Evolutionary conservation across 2,113 vertebrate genomes (phyloP), one percentile per base, ranked within the genome.

Genomic region (Cheilinus undulatus): DNA sequence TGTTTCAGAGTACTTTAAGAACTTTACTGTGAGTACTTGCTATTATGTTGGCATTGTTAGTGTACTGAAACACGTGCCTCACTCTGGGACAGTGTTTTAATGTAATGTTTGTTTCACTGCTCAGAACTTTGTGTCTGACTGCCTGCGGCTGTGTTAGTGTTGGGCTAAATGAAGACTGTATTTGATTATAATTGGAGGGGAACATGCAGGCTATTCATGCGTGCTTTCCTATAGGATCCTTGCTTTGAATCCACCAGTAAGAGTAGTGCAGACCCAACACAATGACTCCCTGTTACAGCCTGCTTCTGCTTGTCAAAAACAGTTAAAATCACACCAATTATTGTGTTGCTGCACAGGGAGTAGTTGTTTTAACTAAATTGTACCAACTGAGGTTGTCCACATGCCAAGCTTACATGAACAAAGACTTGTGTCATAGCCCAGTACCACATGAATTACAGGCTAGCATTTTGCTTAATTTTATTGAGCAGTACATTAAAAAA

Each of bases 241-340:
- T 50, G 63, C 77, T 81, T 40, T 74, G 78, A 84, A 45, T 75
- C 66, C 59, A 52, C 15, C 82, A 76, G 63, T 26, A 52, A 87
- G 81, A 77, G 69, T 28, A 75, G 59, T 51, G 59, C 15, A 5
- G 65, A 69, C 42, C 61, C 61, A n/a, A 69, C 76, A 91, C 89
- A 92, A 90, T 84, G 84, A 46, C 68, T 76, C 69, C 73, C 82
- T 86, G 83, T 92, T 89, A 28, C 57, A 84, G 65, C 58, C 83
- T 71, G 69, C 84, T 82, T 83, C 74, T 67, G 59, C 90, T 78
- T 86, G 90, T 90, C 86, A 68, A 63, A 82, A 85, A 48, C 46
- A 1, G 23, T 88, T 82, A 71, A 58, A 59, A 50, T 91, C 85
- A 75, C 43, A 48, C 40, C 69, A 68, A 43, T 86, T 84, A 78